These are phyloP conservation scores for Limnephilus rhombicus DNA, from an alignment of 2,888 invertebrate species.

Conservation along the genomic window DNA sequence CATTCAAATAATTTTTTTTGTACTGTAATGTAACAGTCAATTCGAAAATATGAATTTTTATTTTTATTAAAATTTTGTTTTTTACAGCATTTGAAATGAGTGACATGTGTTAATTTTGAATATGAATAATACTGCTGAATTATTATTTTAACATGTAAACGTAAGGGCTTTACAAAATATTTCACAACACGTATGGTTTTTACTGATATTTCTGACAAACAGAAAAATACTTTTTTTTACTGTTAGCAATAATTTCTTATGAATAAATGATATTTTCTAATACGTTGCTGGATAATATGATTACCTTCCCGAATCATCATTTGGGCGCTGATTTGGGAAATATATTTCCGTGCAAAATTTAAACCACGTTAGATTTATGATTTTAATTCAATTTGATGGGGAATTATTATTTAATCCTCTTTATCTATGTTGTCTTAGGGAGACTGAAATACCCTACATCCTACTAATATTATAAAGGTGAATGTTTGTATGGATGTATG, in stretches of 20 bases:
- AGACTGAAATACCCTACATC: not conserved
- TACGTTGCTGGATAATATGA: not conserved
- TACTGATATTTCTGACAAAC: not conserved
- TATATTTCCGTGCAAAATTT: not conserved
- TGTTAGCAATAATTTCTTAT: not conserved
- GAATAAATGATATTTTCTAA: not conserved
- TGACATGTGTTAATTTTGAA: not conserved
- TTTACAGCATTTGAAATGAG: not conserved
- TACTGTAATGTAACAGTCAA: not conserved
- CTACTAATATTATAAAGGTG: too few relatives aligned
- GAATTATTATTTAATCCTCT: slow-evolving; percentile 16
- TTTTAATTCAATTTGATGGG: slow-evolving; percentile 17
- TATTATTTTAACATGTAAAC: not conserved
- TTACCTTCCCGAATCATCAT: not conserved
- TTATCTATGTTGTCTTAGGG: not conserved
- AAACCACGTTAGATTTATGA: not conserved
- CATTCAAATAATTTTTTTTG: not conserved
- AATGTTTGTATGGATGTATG: too few relatives aligned
- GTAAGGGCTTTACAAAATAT: not conserved
- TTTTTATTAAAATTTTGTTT: not conserved
- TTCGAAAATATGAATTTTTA: not conserved
- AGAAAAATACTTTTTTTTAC: not conserved
- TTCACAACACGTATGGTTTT: not conserved
- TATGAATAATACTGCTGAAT: not conserved
- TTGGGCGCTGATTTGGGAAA: not conserved